These are phyloP conservation scores for Formica selysi DNA, from an alignment of 1,140 invertebrate genomes.

Conservation along the genomic window DNA sequence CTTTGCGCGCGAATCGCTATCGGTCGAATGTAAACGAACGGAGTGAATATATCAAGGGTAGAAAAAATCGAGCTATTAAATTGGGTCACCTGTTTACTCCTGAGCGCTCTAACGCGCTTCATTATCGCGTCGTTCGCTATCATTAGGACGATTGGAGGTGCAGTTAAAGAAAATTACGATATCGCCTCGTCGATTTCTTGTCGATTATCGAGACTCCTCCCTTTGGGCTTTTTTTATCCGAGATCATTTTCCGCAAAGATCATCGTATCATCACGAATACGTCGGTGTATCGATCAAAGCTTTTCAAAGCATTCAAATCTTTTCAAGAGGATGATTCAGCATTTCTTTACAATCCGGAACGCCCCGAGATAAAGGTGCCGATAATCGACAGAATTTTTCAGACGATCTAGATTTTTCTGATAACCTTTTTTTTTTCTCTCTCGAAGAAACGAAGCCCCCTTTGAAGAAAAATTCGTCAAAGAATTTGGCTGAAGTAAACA, in stretches of 20 bases:
- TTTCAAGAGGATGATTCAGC: background rate
- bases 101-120: conserved; percentile 20
- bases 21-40: conserved; percentile 45
- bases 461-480: background rate
- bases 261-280: background rate
- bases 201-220: background rate
- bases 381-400: background rate
- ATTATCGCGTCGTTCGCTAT: conserved; percentile 11
- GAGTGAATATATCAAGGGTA: conserved; percentile 28
- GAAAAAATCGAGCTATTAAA: conserved; percentile 53
- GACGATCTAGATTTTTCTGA: background rate
- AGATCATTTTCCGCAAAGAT: background rate
- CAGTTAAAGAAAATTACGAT: background rate
- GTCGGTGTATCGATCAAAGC: background rate
- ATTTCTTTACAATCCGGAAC: background rate
- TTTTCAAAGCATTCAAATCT: background rate
- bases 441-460: background rate
- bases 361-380: background rate
- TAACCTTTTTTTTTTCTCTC: background rate
- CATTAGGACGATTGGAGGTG: conserved; percentile 17
- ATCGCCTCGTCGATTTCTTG: background rate
- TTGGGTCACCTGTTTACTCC: conserved; percentile 47
- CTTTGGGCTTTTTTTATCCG: background rate
- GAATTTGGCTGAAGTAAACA: background rate
- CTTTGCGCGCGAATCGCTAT: conserved; percentile 27